These are phyloP conservation scores for Octodon degus DNA, from an alignment of 2,113 vertebrate genomes.

Conservation along the genomic window DNA sequence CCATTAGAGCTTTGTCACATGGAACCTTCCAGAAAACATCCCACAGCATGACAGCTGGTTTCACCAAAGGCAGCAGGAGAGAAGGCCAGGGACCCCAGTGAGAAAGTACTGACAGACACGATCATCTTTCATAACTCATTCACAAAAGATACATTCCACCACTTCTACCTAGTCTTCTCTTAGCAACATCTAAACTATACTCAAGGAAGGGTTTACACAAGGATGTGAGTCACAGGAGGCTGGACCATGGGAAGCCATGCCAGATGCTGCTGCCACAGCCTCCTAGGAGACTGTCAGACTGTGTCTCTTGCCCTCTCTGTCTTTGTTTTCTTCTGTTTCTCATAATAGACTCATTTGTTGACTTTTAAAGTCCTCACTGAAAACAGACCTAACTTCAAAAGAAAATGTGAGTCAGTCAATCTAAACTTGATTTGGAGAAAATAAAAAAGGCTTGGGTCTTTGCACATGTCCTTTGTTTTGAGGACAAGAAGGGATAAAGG, in stretches of 20 bases:
- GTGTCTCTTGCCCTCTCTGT: neutral
- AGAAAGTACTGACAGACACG: neutral
- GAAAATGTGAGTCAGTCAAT: slow-evolving; percentile 3
- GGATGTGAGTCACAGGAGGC: neutral
- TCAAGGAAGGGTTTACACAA: neutral
- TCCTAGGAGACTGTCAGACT: neutral
- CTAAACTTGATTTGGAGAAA: neutral
- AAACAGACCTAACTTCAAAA: slow-evolving; percentile 14
- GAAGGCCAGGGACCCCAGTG: neutral
- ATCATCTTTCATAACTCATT: neutral
- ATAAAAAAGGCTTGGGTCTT: neutral
- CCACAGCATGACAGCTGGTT: neutral
- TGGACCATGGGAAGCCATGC: neutral
- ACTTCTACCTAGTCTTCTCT: neutral
- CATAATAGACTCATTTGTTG: neutral
- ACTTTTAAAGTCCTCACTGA: neutral
- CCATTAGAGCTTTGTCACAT: neutral
- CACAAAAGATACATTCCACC: neutral
- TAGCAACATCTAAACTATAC: neutral
- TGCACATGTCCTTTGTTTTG: neutral
- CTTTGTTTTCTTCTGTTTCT: neutral
- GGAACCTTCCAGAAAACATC: neutral
- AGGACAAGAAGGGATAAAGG: neutral
- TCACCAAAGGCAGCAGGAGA: neutral
- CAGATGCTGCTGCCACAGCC: neutral